These are phyloP conservation scores for Beris morrisii DNA, from an alignment of 2,888 invertebrate species.

Conservation along the genomic window DNA sequence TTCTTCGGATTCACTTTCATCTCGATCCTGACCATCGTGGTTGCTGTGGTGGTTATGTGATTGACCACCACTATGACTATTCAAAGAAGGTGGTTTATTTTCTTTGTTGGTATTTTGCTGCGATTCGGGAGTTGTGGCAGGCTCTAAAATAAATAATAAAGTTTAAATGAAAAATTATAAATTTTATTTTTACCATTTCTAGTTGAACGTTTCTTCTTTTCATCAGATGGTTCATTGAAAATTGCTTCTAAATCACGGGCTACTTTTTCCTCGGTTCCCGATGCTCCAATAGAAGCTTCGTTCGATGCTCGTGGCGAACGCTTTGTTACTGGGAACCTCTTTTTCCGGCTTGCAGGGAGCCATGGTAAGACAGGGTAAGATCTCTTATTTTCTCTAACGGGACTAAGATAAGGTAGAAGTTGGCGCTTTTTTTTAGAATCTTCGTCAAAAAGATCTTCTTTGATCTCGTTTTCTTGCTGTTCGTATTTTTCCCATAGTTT, in stretches of 20 bases:
- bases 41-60: slow-evolving; percentile 47
- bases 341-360: slow-evolving; percentile 56
- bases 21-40: slow-evolving; percentile 47
- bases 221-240: slow-evolving; percentile 60
- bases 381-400: slow-evolving; percentile 52
- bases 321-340: slow-evolving; percentile 69
- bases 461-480: slow-evolving; percentile 51
- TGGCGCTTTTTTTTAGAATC: slow-evolving; percentile 47
- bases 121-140: slow-evolving; percentile 32
- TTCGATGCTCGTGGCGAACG: slow-evolving; percentile 59
- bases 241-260: slow-evolving; percentile 69
- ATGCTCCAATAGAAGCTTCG: slow-evolving; percentile 44
- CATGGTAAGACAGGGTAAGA: slow-evolving; percentile 55
- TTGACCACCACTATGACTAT: slow-evolving; percentile 8
- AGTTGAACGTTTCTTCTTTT: slow-evolving; percentile 60
- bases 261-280: slow-evolving; percentile 70
- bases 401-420: slow-evolving; percentile 38
- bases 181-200: slow-evolving; percentile 42
- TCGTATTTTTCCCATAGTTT: slow-evolving; percentile 54
- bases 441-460: slow-evolving; percentile 49
- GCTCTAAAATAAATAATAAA: slow-evolving; percentile 5
- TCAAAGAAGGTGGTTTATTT: slow-evolving; percentile 1
- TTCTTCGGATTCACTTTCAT: slow-evolving; percentile 22
- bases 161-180: slow-evolving; percentile 28
- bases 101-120: slow-evolving; percentile 36